Evolutionary conservation across 2,888 invertebrate species (phyloP).

Genomic region (Papilio elwesi): DNA sequence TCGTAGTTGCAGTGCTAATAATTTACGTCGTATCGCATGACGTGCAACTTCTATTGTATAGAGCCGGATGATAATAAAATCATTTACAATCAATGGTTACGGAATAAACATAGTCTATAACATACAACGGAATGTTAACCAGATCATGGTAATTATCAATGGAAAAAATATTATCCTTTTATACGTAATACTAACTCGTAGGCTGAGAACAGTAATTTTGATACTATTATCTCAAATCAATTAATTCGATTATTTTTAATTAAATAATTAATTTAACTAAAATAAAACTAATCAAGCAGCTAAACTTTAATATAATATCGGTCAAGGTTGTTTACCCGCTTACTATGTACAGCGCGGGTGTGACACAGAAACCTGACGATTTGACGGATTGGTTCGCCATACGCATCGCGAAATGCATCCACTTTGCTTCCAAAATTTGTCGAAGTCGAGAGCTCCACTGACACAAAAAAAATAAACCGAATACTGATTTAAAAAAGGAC

Average conservation of each 20-base stretch:
- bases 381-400: slow-evolving; percentile 7
- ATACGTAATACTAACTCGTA: neutral
- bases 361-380: slow-evolving; percentile 21
- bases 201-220: neutral
- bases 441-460: slow-evolving; percentile 1
- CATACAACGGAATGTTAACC: slow-evolving; percentile 20
- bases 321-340: slow-evolving; percentile 14
- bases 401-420: neutral
- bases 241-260: neutral
- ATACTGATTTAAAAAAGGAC: neutral
- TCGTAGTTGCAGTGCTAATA: neutral
- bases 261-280: neutral
- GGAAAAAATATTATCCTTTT: slow-evolving; percentile 26
- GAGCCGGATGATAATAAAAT: slow-evolving; percentile 28
- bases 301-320: neutral
- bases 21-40: slow-evolving; percentile 22
- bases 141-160: slow-evolving; percentile 7
- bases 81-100: slow-evolving; percentile 18
- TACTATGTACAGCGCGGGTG: neutral
- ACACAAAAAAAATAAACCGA: neutral
- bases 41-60: slow-evolving; percentile 12
- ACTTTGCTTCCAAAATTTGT: neutral
- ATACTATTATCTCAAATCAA: neutral
- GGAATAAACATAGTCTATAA: slow-evolving; percentile 4
- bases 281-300: neutral